Conservation (phyloP, 2,888 invertebrate genomes). For the Diloba caeruleocephala region DNA sequence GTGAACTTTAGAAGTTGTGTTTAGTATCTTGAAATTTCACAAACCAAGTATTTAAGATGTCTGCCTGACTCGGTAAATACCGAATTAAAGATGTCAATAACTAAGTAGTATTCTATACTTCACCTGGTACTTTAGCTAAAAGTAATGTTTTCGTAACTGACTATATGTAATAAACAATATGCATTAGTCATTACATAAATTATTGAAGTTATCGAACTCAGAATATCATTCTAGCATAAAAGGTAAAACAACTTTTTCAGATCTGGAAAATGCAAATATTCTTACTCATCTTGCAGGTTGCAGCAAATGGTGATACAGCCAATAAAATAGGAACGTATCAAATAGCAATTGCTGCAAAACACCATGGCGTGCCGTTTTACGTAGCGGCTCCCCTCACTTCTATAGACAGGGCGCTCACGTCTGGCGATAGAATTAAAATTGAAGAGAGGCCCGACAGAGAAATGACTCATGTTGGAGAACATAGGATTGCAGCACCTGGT, state of each 20-base stretch:
- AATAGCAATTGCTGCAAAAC: constrained; percentile 96
- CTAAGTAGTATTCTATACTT: too few relatives aligned
- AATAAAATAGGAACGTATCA: constrained; percentile 99
- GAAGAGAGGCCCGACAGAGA: constrained; percentile 97
- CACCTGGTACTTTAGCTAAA: too few relatives aligned
- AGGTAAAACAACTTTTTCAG: constrained; percentile 9
- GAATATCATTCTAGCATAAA: constrained; percentile 20
- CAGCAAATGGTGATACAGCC: constrained; percentile 99
- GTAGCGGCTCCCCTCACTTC: constrained; percentile 98
- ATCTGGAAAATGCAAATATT: constrained; percentile 10
- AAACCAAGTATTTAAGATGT: too few relatives aligned
- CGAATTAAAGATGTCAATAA: too few relatives aligned
- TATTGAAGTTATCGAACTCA: constrained; percentile 13
- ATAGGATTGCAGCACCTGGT: constrained; percentile 96
- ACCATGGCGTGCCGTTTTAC: constrained; percentile 98
- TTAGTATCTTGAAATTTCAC: too few relatives aligned
- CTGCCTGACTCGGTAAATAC: too few relatives aligned
- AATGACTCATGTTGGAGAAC: constrained; percentile 96
- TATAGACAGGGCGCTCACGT: constrained; percentile 93
- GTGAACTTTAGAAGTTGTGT: too few relatives aligned
- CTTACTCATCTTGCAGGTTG: too few relatives aligned
- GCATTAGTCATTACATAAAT: constrained; percentile 7
- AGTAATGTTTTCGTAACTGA: too few relatives aligned
- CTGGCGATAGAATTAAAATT: constrained; percentile 96
- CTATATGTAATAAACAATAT: not conserved